Evolutionary conservation across 2,888 invertebrate species (phyloP), one percentile per base, ranked within the genome.

Genomic region (Rugalucina vietnamica): DNA sequence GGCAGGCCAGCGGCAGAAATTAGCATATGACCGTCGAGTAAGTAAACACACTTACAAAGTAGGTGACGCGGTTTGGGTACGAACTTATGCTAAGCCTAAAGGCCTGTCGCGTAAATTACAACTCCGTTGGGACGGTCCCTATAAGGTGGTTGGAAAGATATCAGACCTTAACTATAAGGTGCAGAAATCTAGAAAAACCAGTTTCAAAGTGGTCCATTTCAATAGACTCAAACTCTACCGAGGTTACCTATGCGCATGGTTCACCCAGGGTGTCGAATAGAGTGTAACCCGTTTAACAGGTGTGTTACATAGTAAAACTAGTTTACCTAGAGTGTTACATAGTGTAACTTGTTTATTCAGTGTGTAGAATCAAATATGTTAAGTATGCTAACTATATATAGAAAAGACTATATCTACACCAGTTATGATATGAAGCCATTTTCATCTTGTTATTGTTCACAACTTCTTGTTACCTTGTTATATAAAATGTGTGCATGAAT

Each of bases 101-200:
- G 43, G 72, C 21, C n/a, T 72, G 12, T 72, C 72, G 1, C 29
- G 12, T 8, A 72, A 72, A 29, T 21, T 72, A 12, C 43, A 72
- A 70, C 39, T 72, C 1, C 39, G 49, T 12, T 72, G 72, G 72
- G 72, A 72, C 37, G 72, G 72, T 72, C 39, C 49, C 24, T 72
- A 32, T 49, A 49, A 43, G 43, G 21, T 72, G 18, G 49, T 72
- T n/a, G 27, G 29, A 29, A 72, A 72, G 39, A 37, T 43, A 8
- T 72, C 72, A 18, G 72, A 72, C 34, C 14, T 72, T 1, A 72
- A 37, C 1, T 49, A 43, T 14, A 72, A 72, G 27, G 21, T 72
- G 12, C 72, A 72, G 21, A 37, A 43, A 12, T n/a, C 5, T 24
- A 24, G 2, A 37, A 70, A 29, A n/a, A 1, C 72, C 27, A 12